Evolutionary conservation across 2,113 vertebrate genomes (phyloP).

Genomic region (Dicentrarchus labrax): DNA sequence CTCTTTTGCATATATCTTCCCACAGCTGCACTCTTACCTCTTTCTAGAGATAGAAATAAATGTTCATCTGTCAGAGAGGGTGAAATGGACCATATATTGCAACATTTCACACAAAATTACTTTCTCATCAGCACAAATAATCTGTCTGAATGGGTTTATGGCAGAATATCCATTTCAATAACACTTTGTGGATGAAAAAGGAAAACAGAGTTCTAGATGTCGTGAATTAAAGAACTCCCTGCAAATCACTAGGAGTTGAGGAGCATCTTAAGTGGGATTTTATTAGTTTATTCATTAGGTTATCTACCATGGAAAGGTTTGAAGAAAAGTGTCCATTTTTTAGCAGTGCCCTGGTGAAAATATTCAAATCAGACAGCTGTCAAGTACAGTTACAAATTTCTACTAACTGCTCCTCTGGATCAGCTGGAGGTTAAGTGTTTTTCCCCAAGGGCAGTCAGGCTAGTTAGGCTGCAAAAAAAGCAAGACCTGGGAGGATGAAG

Average conservation of each 20-base stretch:
- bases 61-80: conserved; percentile 19
- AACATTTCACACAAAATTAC: conserved; percentile 53
- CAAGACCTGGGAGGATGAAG: neutral
- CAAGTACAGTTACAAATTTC: conserved; percentile 32
- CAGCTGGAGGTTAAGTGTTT: conserved; percentile 55
- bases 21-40: conserved; percentile 2
- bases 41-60: conserved; percentile 15
- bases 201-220: neutral
- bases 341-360: conserved; percentile 13
- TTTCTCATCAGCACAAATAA: conserved; percentile 46
- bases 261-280: conserved; percentile 20
- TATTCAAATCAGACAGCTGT: conserved; percentile 19
- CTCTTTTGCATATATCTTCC: neutral
- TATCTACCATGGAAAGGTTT: conserved; percentile 23
- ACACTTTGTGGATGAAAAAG: conserved; percentile 15
- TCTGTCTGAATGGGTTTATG: conserved; percentile 42
- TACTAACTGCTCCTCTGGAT: conserved; percentile 7
- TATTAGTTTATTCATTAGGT: conserved; percentile 43
- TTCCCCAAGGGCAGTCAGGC: conserved; percentile 25
- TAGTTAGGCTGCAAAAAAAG: neutral
- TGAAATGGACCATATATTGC: conserved; percentile 40
- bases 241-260: conserved; percentile 5
- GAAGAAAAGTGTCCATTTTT: conserved; percentile 18
- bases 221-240: conserved; percentile 14
- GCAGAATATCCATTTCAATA: conserved; percentile 28